Base-by-base conservation (phyloP, 2,888 invertebrate genomes). In the Tenthredo distinguenda region DNA sequence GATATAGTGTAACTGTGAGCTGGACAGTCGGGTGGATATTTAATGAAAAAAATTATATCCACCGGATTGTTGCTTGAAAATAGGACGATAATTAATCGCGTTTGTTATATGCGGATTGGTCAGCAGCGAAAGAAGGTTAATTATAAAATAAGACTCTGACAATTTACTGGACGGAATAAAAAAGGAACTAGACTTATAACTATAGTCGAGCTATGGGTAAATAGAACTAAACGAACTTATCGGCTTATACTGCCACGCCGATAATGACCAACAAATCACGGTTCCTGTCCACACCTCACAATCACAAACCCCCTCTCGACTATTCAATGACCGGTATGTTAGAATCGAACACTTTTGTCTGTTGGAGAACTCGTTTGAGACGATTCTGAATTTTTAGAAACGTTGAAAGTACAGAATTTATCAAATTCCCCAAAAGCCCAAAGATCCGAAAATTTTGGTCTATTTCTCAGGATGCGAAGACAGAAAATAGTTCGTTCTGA, bases 71-170 rank as follows among this genome's bases (percentile, higher is more conserved):
- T 81, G 37, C 37, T 62, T 26, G 37, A 58, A 81, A 62, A 81
- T 34, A 21, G 58, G 62, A 81, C 81, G 37, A 62, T 81, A 81
- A 81, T 81, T 62, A 81, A 81, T 81, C 81, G 31, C 26, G 62
- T 40, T 62, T 21, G 43, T 15, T 26, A 18, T 9, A 55, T 31
- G 50, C 58, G 62, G 15, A 21, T 40, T 58, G 81, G 55, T 77
- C 62, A 81, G 62, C 40, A 2, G 37, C 40, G 81, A 40, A 62
- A 62, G 58, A 81, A 81, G 58, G 81, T 62, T 81, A 81, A 81
- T 62, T 81, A 81, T 81, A 37, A 81, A 62, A 62, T 40, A n/a
- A 79, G n/a, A 55, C 79, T 21, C 34, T 62, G 62, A 81, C 81
- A 62, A 81, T 81, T 81, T 62, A 81, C 40, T 21, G 0, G 18